Evolutionary conservation across 2,797 vertebrate species (phyloP), one percentile per base, ranked within the genome.

Genomic region (Phrynocephalus forsythii): DNA sequence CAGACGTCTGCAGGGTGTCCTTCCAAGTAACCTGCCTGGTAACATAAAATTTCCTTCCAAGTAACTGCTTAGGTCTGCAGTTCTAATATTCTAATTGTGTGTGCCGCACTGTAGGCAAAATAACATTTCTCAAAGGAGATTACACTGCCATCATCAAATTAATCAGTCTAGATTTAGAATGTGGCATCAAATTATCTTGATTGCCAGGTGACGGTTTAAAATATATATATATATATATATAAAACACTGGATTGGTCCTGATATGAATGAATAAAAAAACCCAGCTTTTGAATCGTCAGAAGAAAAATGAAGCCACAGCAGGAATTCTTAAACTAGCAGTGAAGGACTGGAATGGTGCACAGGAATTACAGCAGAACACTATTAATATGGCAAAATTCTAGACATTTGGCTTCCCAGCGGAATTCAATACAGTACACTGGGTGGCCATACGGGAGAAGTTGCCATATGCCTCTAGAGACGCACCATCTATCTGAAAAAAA

Each of bases 241-340:
- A 20, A 18, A 68, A 8, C 52, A 56, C 52, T 56, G 52, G 3
- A 56, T 56, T 56, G 9, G 52, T 38, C 33, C 18, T 30, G 15
- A 33, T 20, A 15, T 18, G 30, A 73, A 4, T 6, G 33, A 30
- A 30, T n/a, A 73, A 16, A 5, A 11, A 33, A 73, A 33, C 30
- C 13, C 15, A 15, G 15, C 3, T 56, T 56, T 56, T 11, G 13
- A 11, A 56, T 56, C 1, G 13, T 11, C 52, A 15, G n/a, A 77
- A 86, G 90, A 80, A 83, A 76, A 77, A 1, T 7, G 77, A 63
- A 30, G 67, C 80, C 69, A 80, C 1, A 84, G 44, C 87, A 89
- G 1, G 5, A 89, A 89, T 86, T 80, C 63, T 63, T 10, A 87
- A 82, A 3, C 90, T 75, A 11, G 30, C 15, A 18, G 30, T 6